Base-by-base conservation (phyloP, 2,113 vertebrate species). In the Odontesthes bonariensis region DNA sequence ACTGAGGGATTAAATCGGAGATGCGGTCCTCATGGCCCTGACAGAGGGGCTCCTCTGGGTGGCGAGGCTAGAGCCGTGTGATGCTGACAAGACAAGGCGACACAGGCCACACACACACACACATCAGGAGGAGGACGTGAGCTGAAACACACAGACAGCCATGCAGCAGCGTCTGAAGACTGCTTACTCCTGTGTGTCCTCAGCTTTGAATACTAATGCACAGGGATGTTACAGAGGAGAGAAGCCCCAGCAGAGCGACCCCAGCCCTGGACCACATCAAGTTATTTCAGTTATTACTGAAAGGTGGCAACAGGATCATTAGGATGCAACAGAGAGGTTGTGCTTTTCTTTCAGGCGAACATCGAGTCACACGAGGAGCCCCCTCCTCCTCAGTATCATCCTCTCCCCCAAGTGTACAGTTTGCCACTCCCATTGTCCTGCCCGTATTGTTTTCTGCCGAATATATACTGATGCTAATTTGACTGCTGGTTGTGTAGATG, bases 181-280 rank as follows among this genome's bases (percentile, higher is more conserved):
- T 96, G 95, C 95, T 96, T 96, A 93, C 95, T 95, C 93, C 96
- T 95, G 95, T 95, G 93, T 94, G 94, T 94, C 94, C 94, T 93
- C 76, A 96, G 95, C 96, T 90, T 94, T 97, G 96, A 96, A 96
- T 96, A 95, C 95, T 96, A 97, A 98, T 97, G 95, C 91, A 89
- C 93, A 94, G 93, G 95, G 94, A 95, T 94, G 95, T 97, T 96
- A 95, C 95, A 94, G 69, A 95, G 69, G 44, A 95, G 92, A 94
- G 95, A 93, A 95, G 95, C 94, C 94, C 94, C 94, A 92, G 96
- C 95, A 96, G 94, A 95, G 95, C 94, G 95, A 97, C 95, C 95
- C 94, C 95, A 92, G 95, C 93, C 94, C 92, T 90, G 91, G 94
- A 94, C 95, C 94, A 95, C 95, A 96, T 94, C 93, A 94, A 93